These are phyloP conservation scores for Lophius americanus DNA, from an alignment of 2,797 vertebrate genomes.

Conservation along the genomic window DNA sequence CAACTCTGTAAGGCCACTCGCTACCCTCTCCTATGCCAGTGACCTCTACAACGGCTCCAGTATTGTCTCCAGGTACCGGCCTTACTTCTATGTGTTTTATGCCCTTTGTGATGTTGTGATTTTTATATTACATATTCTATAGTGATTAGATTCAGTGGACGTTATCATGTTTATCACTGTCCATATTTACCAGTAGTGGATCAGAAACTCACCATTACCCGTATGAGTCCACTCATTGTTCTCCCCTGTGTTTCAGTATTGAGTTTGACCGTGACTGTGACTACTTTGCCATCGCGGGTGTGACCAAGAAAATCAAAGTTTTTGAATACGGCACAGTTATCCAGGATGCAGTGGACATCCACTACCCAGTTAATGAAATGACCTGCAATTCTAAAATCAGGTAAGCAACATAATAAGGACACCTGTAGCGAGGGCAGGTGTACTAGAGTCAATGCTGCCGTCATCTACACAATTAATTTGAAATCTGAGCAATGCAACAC, in stretches of 20 bases:
- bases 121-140: neutral
- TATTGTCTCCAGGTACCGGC: slow-evolving; percentile 94
- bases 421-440: neutral
- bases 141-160: neutral
- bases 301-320: slow-evolving; percentile 99
- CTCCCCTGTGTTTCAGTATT: slow-evolving; percentile 83
- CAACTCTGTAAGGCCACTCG: slow-evolving; percentile 95
- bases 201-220: neutral
- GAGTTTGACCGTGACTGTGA: slow-evolving; percentile 99
- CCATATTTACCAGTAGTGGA: neutral
- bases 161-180: neutral
- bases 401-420: slow-evolving; percentile 58
- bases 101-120: neutral
- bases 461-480: too few relatives aligned
- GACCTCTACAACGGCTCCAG: slow-evolving; percentile 99
- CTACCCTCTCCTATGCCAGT: slow-evolving; percentile 96
- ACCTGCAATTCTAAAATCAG: slow-evolving; percentile 99
- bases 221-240: accelerated
- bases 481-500: too few relatives aligned
- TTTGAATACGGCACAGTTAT: slow-evolving; percentile 99
- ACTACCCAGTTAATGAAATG: slow-evolving; percentile 99
- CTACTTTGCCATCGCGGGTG: slow-evolving; percentile 98
- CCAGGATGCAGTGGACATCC: slow-evolving; percentile 99
- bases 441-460: neutral
- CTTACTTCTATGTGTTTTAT: accelerated